Percentiles rank a stretch among this genome's conserved stretches.
These are phyloP conservation scores for Labia minor DNA, from an alignment of 2,888 invertebrate genomes.

Conservation along the genomic window DNA sequence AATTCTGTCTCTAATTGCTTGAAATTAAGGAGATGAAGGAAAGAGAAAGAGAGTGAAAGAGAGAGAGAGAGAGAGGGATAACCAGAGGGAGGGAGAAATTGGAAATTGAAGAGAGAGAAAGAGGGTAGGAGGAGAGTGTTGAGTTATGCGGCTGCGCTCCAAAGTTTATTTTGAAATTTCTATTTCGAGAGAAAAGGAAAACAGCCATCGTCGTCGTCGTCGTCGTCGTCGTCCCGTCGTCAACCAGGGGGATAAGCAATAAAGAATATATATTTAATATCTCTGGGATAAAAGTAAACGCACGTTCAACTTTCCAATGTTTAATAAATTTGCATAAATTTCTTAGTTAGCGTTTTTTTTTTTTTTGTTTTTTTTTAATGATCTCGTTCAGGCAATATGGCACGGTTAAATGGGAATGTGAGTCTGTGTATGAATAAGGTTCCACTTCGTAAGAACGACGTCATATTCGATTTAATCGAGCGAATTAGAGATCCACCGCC, in stretches of 20 bases:
- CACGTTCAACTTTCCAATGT: constrained; percentile 8
- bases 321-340: constrained; percentile 5
- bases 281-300: not conserved
- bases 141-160: constrained; percentile 8
- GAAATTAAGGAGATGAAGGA: constrained; percentile 2
- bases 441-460: not conserved
- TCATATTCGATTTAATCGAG: not conserved
- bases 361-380: not conserved
- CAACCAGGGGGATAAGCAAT: not conserved
- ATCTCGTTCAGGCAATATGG: not conserved
- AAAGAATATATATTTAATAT: constrained; percentile 13
- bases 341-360: not conserved
- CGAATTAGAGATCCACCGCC: not conserved
- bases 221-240: constrained; percentile 1
- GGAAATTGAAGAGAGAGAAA: not conserved
- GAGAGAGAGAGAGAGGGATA: too few species aligned
- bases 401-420: not conserved
- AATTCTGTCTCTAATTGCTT: not conserved
- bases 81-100: not conserved
- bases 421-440: too few species aligned
- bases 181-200: constrained; percentile 13
- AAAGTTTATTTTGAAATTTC: constrained; percentile 5
- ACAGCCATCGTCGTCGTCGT: constrained; percentile 13
- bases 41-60: not conserved
- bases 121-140: not conserved